Evolutionary conservation across 2,113 vertebrate species (phyloP), one percentile per base, ranked within the genome.

Genomic region (Rhagologus leucostigma): DNA sequence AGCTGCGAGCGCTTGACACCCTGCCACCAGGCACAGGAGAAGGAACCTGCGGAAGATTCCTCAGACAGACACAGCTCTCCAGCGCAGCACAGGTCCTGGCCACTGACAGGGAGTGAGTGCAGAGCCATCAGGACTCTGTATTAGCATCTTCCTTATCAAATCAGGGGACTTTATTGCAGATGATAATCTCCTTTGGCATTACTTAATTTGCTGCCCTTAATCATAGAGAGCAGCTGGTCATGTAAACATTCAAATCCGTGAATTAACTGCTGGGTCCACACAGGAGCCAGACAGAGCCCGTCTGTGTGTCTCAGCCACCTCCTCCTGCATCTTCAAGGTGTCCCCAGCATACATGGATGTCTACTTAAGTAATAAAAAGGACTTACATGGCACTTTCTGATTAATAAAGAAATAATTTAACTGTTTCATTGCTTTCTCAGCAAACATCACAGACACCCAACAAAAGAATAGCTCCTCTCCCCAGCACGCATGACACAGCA

Each of bases 191-290:
- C 83, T 95, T 90, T 67, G 69, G 71, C 81, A 73, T 82, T 82
- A 95, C 84, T 96, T 96, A 87, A 96, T 97, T 97, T 96, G 87
- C 67, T 47, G 93, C 84, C 78, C 90, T 95, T 96, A 95, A 94
- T 96, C 88, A 60, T 22, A 53, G 50, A 59, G 59, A 95, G 71
- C 93, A 95, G 94, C 91, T 91, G 95, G 93, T 75, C 95, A 84
- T 18, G 69, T 88, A 96, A 96, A 87, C 78, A 89, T 65, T 76
- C 39, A 79, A 85, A 88, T 87, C 78, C 92, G 67, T 57, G 71
- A 97, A 95, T 93, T 94, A 97, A 96, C 86, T 15, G 1, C 55
- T 56, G 81, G 42, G 32, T 74, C 42, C 53, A 39, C 50, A 30
- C 6, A n/a, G 77, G 27, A 93, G 75, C 57, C 57, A 44, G 52